These are phyloP conservation scores for Nasonia vitripennis DNA, from an alignment of 1,140 invertebrate genomes.

Conservation along the genomic window DNA sequence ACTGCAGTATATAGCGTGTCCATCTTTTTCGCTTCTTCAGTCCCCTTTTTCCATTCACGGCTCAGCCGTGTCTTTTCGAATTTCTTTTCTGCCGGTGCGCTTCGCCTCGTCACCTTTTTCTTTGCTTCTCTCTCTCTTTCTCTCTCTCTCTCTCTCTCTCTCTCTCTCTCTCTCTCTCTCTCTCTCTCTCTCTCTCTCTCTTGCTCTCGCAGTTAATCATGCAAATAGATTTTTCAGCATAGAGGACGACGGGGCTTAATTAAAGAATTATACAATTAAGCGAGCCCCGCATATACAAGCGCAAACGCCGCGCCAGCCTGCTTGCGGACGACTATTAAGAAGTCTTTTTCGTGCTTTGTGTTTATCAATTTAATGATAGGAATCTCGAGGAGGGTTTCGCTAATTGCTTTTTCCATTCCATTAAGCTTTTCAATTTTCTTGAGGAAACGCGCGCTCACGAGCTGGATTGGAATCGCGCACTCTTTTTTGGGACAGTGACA, in stretches of 20 bases:
- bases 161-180: constrained; percentile 48
- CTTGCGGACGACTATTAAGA: background rate
- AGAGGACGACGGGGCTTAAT: constrained; percentile 34
- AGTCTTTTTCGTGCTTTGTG: constrained; percentile 32
- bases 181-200: constrained; percentile 32
- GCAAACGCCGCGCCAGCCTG: constrained; percentile 8
- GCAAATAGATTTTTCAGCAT: constrained; percentile 50
- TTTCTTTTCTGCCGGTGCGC: constrained; percentile 8
- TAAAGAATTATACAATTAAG: constrained; percentile 51
- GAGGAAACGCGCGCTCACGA: background rate
- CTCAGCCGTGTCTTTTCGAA: background rate
- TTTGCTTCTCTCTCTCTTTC: constrained; percentile 42
- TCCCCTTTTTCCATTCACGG: constrained; percentile 1
- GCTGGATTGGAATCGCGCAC: constrained; percentile 7
- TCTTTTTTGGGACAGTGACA: background rate
- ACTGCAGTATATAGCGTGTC: constrained; percentile 23
- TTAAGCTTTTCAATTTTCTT: constrained; percentile 48
- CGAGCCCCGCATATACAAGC: constrained; percentile 15
- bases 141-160: constrained; percentile 45
- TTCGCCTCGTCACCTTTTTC: constrained; percentile 37
- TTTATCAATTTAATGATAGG: constrained; percentile 50
- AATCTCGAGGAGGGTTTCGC: constrained; percentile 33
- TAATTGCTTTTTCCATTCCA: constrained; percentile 49
- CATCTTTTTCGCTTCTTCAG: constrained; percentile 24
- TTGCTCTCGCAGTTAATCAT: constrained; percentile 53